Evolutionary conservation across 1,140 invertebrate species (phyloP).

Genomic region (Lepidurus apus): DNA sequence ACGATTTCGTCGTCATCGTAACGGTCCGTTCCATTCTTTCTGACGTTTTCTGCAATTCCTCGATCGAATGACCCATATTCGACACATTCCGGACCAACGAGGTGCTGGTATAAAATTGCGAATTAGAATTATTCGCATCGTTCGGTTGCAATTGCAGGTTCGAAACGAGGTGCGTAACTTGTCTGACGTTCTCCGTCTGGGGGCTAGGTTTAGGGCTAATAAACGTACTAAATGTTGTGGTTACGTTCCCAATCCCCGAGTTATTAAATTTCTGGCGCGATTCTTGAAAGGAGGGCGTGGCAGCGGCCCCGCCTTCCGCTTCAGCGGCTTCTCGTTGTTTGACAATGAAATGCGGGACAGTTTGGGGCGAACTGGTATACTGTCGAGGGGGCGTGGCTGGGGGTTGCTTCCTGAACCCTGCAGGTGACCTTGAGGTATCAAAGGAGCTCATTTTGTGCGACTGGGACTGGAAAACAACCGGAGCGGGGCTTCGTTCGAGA

Average conservation of each 20-base stretch:
- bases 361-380: not conserved
- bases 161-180: conserved; percentile 11
- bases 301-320: conserved; percentile 17
- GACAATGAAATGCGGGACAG: conserved; percentile 23
- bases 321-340: conserved; percentile 6
- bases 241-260: conserved; percentile 23
- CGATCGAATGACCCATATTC: conserved; percentile 11
- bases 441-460: conserved; percentile 20
- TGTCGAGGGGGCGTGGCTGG: conserved; percentile 33
- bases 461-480: not conserved
- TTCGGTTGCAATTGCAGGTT: conserved; percentile 31
- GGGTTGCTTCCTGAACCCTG: conserved; percentile 29
- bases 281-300: conserved; percentile 32
- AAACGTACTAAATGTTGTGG: conserved; percentile 23
- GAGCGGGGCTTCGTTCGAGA: conserved; percentile 25
- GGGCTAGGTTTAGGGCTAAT: not conserved
- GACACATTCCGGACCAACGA: conserved; percentile 25
- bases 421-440: conserved; percentile 8
- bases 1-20: conserved; percentile 24
- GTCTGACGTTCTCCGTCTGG: not conserved
- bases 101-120: conserved; percentile 31
- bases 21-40: conserved; percentile 24
- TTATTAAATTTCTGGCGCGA: conserved; percentile 32
- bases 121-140: not conserved
- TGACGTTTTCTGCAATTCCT: conserved; percentile 4